Percentiles rank a stretch among this genome's conserved stretches.
phyloP scores from a whole-genome alignment of 2,888 invertebrate species.

The Neocrepidodera transversa region DNA sequence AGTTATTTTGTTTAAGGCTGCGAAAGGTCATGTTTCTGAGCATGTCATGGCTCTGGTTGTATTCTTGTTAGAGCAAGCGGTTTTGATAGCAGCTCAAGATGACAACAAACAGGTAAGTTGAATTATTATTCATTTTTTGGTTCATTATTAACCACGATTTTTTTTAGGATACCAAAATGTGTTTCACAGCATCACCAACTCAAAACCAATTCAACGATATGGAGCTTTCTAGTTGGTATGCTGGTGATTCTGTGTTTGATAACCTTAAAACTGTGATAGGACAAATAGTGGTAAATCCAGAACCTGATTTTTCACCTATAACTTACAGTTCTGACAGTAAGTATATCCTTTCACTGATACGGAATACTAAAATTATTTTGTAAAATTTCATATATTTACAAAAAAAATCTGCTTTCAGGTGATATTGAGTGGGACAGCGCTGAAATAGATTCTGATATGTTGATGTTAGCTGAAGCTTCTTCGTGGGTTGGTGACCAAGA shows the following conservation, averaged over 20 bases:
- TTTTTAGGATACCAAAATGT: constrained; percentile 59
- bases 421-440: constrained; percentile 80
- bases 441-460: constrained; percentile 65
- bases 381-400: neutral
- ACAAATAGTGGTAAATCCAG: constrained; percentile 67
- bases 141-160: neutral
- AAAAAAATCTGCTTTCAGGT: constrained; percentile 57
- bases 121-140: neutral
- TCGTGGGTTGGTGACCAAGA: constrained; percentile 28
- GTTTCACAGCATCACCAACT: constrained; percentile 53
- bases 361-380: no score
- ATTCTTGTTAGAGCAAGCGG: constrained; percentile 86
- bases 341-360: no score
- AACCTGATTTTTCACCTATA: constrained; percentile 64
- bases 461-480: constrained; percentile 34
- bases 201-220: constrained; percentile 61
- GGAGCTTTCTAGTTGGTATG: constrained; percentile 72
- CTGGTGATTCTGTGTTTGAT: constrained; percentile 75
- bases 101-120: constrained; percentile 56
- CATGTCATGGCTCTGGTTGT: constrained; percentile 87
- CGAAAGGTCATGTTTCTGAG: constrained; percentile 81
- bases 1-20: constrained; percentile 84
- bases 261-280: constrained; percentile 76
- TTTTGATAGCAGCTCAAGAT: constrained; percentile 61
- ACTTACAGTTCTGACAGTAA: constrained; percentile 72